Percentiles rank a stretch among this genome's conserved stretches.
Conservation (phyloP, 1,140 invertebrate genomes). For the Venturia canescens region DNA sequence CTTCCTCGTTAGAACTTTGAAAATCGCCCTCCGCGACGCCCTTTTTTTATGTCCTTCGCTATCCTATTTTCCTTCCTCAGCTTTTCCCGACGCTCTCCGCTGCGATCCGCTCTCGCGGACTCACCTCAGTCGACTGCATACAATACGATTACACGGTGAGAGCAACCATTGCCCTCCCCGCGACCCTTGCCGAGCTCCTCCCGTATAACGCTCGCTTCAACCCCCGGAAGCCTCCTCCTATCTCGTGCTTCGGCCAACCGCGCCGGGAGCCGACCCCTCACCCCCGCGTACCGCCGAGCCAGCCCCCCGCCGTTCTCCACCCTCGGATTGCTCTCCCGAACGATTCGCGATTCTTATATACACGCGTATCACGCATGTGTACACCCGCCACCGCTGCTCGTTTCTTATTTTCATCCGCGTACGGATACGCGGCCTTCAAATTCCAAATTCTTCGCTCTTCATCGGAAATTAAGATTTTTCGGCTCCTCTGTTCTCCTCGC, state of each 20-base stretch:
- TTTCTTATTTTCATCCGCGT: neutral
- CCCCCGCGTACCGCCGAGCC: conserved; percentile 50
- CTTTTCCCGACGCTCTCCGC: conserved; percentile 18
- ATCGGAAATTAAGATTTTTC: neutral
- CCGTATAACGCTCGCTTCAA: conserved; percentile 49
- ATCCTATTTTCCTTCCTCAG: neutral
- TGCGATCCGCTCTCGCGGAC: conserved; percentile 65
- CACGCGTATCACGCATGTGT: conserved; percentile 32
- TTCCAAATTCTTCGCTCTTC: no score
- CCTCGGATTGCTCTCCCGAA: conserved; percentile 19
- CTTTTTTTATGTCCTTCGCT: neutral
- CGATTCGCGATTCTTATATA: neutral
- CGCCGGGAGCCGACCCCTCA: neutral
- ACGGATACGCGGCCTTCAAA: no score
- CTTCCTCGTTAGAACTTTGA: neutral
- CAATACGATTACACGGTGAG: conserved; percentile 71
- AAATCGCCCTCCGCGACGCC: no score
- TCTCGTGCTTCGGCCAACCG: conserved; percentile 44
- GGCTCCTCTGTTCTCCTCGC: no score
- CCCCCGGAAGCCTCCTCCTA: conserved; percentile 48
- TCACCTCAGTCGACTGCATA: conserved; percentile 74
- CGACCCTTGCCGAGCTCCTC: conserved; percentile 59
- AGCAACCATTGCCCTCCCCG: conserved; percentile 66
- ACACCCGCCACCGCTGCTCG: conserved; percentile 30
- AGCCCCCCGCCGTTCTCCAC: conserved; percentile 48